Evolutionary conservation across 2,113 vertebrate species (phyloP).

Genomic region (Phrynosoma blainvillii): DNA sequence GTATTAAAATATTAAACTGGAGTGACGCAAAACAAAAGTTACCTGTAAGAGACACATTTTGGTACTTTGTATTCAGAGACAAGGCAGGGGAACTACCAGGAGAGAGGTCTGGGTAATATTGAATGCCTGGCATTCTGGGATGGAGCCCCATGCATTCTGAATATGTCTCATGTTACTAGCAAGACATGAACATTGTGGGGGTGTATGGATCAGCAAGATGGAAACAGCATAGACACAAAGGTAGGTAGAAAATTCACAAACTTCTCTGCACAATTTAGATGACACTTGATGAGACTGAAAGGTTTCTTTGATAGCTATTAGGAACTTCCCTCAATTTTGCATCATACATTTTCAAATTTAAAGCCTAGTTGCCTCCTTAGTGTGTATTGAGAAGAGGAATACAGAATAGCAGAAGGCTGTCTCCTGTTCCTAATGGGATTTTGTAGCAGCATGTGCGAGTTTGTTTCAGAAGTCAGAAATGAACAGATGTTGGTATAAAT

Average conservation of each 20-base stretch:
- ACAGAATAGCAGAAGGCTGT: conserved; percentile 80
- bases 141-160: conserved; percentile 5
- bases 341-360: conserved; percentile 67
- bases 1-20: conserved; percentile 60
- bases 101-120: neutral
- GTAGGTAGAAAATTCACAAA: conserved; percentile 42
- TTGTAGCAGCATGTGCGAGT: conserved; percentile 85
- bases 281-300: neutral
- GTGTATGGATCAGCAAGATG: conserved; percentile 37
- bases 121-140: conserved; percentile 45
- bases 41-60: conserved; percentile 41
- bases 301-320: conserved; percentile 39
- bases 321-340: conserved; percentile 55
- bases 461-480: conserved; percentile 90
- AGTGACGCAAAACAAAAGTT: conserved; percentile 43
- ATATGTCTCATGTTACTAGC: conserved; percentile 34
- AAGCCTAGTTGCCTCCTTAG: conserved; percentile 53
- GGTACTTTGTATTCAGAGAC: conserved; percentile 38
- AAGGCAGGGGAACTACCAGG: neutral
- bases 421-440: conserved; percentile 84
- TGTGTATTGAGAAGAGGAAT: conserved; percentile 66
- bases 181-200: conserved; percentile 17
- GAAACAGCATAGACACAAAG: conserved; percentile 39
- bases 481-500: conserved; percentile 98
- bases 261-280: conserved; percentile 44